phyloP scores from a whole-genome alignment of 1,140 invertebrate species.

The Hirudo medicinalis region DNA sequence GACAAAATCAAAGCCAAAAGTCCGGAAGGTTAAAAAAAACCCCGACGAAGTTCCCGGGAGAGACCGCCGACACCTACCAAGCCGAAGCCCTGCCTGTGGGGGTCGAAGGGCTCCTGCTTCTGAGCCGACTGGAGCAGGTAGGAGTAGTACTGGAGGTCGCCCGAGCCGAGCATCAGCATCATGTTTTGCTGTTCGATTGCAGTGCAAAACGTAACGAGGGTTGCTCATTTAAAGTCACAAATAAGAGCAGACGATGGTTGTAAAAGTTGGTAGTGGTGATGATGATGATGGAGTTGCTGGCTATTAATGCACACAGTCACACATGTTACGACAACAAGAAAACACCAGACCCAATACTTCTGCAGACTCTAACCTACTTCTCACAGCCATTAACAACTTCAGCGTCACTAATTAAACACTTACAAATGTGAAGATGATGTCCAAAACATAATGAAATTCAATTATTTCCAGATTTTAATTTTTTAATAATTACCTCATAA shows the following conservation, averaged over 20 bases:
- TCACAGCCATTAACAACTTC: too few species aligned
- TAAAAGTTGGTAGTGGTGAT: not conserved
- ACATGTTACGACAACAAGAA: too few species aligned
- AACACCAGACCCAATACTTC: too few species aligned
- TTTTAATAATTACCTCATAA: too few species aligned
- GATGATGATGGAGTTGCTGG: not conserved
- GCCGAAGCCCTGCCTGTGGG: not conserved
- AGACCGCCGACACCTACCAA: slow-evolving; percentile 2
- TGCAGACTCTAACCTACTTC: too few species aligned
- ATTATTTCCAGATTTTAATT: too few species aligned
- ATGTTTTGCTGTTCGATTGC: too few species aligned
- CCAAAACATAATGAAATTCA: too few species aligned
- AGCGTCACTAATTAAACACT: too few species aligned
- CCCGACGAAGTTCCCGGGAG: not conserved
- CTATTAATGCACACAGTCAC: not conserved
- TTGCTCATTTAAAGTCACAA: not conserved
- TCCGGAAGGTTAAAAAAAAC: not conserved
- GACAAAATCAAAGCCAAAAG: not conserved
- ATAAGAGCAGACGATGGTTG: not conserved
- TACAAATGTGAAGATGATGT: too few species aligned
- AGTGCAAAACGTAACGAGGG: too few species aligned
- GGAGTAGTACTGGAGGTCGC: slow-evolving; percentile 21
- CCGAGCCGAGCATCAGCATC: not conserved
- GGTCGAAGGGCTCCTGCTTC: slow-evolving; percentile 53
- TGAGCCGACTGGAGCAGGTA: slow-evolving; percentile 36